Evolutionary conservation across 2,113 vertebrate species (phyloP).

Genomic region (Entelurus aequoreus): DNA sequence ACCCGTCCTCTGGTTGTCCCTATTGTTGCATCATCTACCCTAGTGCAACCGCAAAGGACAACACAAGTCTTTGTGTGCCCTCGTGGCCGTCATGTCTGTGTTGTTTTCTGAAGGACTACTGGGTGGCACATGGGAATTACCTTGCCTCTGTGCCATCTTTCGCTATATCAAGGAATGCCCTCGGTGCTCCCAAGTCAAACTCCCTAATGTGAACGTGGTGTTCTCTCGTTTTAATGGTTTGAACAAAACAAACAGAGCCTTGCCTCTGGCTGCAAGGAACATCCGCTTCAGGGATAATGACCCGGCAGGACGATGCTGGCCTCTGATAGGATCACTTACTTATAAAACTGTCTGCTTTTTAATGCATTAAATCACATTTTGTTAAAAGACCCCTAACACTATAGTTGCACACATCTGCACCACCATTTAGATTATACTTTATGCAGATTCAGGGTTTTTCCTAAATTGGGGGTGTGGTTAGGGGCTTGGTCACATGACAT

Average conservation of each 20-base stretch:
- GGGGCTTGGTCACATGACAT: no score
- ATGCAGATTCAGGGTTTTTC: no score
- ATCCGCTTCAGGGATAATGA: conserved; percentile 19
- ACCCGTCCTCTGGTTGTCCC: not conserved
- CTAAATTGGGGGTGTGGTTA: no score
- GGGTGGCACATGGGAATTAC: not conserved
- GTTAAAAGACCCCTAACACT: no score
- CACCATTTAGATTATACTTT: no score
- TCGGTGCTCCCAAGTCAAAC: not conserved
- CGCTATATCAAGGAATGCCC: not conserved
- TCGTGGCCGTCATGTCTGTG: not conserved
- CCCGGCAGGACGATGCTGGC: conserved; percentile 19
- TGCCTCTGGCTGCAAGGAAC: conserved; percentile 23
- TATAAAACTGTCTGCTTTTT: conserved; percentile 4
- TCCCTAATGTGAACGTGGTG: conserved; percentile 25
- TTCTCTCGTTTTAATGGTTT: conserved; percentile 38
- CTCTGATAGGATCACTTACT: conserved; percentile 24
- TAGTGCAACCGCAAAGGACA: conserved; percentile 1
- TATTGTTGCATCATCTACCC: not conserved
- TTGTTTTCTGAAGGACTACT: not conserved
- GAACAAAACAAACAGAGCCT: conserved; percentile 54
- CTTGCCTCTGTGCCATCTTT: not conserved
- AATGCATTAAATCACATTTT: conserved; percentile 5
- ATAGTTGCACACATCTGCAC: no score
- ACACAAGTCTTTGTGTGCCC: conserved; percentile 8